Conservation (phyloP, 2,797 vertebrate genomes). For the Chrosomus eos region DNA sequence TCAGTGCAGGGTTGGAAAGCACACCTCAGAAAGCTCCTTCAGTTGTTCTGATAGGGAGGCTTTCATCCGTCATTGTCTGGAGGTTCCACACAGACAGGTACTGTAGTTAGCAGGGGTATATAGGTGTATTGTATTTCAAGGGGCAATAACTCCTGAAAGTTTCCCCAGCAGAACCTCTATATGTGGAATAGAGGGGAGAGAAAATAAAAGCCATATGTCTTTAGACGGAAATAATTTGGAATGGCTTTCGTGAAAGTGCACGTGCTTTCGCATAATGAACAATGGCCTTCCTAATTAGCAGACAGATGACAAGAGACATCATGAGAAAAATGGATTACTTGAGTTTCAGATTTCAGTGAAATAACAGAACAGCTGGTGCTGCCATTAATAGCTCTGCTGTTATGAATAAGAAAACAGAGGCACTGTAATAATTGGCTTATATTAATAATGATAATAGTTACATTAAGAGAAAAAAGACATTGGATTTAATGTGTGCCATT, state of each 20-base stretch:
- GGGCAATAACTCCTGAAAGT: not conserved
- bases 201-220: conserved; percentile 16
- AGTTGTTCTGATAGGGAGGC: conserved; percentile 46
- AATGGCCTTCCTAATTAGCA: conserved; percentile 31
- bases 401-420: conserved; percentile 22
- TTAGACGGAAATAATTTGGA: not conserved
- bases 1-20: conserved; percentile 45
- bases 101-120: conserved; percentile 24
- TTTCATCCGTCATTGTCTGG: conserved; percentile 55
- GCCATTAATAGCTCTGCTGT: conserved; percentile 41
- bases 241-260: not conserved
- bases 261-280: not conserved
- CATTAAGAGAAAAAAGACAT: conserved; percentile 25
- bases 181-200: not conserved
- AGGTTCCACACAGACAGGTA: conserved; percentile 22
- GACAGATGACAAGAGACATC: conserved; percentile 24
- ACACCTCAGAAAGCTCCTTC: conserved; percentile 48
- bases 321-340: conserved; percentile 13
- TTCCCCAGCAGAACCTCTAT: conserved; percentile 3
- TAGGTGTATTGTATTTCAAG: conserved; percentile 27
- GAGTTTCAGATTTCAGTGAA: conserved; percentile 37
- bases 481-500: conserved; percentile 39
- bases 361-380: conserved; percentile 27
- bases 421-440: conserved; percentile 19
- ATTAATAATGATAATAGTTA: conserved; percentile 36